Evolutionary conservation across 2,797 vertebrate species (phyloP).

Genomic region (Onychomys arenicola): DNA sequence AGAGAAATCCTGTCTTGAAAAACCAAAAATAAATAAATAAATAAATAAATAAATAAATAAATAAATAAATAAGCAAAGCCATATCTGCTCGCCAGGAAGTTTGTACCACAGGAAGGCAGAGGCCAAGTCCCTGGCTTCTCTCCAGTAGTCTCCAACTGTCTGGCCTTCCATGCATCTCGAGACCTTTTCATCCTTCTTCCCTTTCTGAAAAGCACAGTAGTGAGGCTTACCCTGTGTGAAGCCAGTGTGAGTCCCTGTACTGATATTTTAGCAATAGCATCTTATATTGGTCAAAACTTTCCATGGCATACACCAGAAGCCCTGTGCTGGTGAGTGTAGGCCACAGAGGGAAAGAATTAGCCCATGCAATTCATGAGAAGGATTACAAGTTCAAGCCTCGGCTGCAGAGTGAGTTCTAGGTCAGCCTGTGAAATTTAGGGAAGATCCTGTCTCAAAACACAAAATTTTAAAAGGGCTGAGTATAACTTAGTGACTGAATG

Average conservation of each 20-base stretch:
- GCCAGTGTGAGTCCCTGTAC: neutral
- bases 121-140: neutral
- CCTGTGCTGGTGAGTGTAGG: neutral
- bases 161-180: neutral
- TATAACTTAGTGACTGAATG: neutral
- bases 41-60: too few species aligned
- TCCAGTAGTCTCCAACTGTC: neutral
- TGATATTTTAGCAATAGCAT: neutral
- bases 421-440: neutral
- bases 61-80: too few species aligned
- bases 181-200: constrained; percentile 9
- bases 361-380: neutral
- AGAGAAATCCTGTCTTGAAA: too few species aligned
- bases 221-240: neutral
- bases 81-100: too few species aligned
- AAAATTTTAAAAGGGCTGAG: neutral
- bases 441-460: neutral
- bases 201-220: neutral
- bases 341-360: neutral
- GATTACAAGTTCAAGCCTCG: neutral
- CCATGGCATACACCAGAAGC: neutral
- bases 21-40: too few species aligned
- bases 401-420: neutral
- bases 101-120: neutral
- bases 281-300: neutral